Base-by-base conservation (phyloP, 2,888 invertebrate species). In the Neria commutata region DNA sequence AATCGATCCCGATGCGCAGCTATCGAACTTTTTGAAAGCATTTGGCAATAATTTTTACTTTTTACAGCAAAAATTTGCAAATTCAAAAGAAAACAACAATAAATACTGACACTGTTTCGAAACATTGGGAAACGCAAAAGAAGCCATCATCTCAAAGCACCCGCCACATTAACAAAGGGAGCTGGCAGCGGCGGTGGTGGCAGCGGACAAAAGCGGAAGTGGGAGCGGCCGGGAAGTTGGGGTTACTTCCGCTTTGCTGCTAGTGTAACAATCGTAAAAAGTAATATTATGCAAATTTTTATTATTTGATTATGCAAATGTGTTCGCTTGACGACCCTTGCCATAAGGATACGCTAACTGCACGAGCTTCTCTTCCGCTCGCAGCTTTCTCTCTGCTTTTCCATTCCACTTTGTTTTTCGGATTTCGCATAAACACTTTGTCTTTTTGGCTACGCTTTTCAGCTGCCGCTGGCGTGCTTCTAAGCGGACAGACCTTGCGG, bases 291-390 rank as follows among this genome's bases (percentile, higher is more conserved):
- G 78, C 77, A 79, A 78, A 80, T 76, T 80, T 80, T 76, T 73
- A 78, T 76, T 75, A 80, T 81, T 80, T 81, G 80, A 81, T 80
- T 80, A 80, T 80, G 80, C 79, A 80, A 81, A 80, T 80, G 74
- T 74, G 67, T 69, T 67, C 70, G 77, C 77, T 73, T 78, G 77
- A 80, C 80, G 78, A 78, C 78, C 80, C 80, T 77, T 80, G 78
- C 71, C 80, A 80, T 79, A 79, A 80, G 79, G 80, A 75, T 61
- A 60, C 62, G 58, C 58, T 61, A 63, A 63, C 63, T 63, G 65
- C 54, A 61, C 63, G 58, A 54, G 52, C 50, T 62, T 58, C 59
- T 56, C 48, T 48, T 49, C 11, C 33, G 45, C 48, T 40, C 37
- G 52, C 37, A 46, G 19, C 33, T 51, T 56, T 34, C n/a, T 52